Base-by-base conservation (phyloP, 2,888 invertebrate species). In the Entomobrya multifasciata region DNA sequence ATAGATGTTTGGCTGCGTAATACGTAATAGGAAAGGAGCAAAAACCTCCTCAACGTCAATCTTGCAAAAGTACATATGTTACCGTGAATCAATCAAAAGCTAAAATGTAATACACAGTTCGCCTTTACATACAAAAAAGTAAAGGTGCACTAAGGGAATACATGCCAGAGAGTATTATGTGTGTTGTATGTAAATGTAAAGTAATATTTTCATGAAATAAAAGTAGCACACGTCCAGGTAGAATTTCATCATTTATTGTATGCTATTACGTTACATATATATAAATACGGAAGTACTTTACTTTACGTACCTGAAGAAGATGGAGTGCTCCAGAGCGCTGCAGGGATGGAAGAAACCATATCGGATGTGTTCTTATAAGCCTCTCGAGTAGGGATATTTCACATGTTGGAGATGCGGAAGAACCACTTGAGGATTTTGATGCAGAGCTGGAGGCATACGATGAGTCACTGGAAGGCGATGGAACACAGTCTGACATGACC, bases 331-430 rank as follows among this genome's bases (percentile, higher is more conserved):
- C 98, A 81, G 97, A 96, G 90, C 98, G 94, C 92, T 98, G 97
- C 78, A 98, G 96, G 52, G 97, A 97, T 0, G 98, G 97, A 88
- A 98, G 94, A 93, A 97, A 98, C 99, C 99, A 99, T 92, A 99
- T 97, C 60, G 98, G 97, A 93, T 98, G 97, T 44, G 97, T 88
- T 27, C 89, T 74, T 20, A 89, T 88, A 13, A 89, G 83, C 49
- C 89, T 72, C 44, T 89, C 89, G 0, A 89, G 83, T 57, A 89
- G 77, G 27, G 89, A 89, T 15, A 90, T 89, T 84, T 90, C 90
- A 72, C 90, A 89, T 55, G 87, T 88, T 41, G 90, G 90, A 13
- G 90, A 90, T 5, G 89, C 86, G 13, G 88, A 88, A 11, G 90
- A 90, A 60, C 86, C 88, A 62, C 84, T 86, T 57, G 90, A 89